These are phyloP conservation scores for Chromis chromis DNA, from an alignment of 2,797 vertebrate species.

Conservation along the genomic window DNA sequence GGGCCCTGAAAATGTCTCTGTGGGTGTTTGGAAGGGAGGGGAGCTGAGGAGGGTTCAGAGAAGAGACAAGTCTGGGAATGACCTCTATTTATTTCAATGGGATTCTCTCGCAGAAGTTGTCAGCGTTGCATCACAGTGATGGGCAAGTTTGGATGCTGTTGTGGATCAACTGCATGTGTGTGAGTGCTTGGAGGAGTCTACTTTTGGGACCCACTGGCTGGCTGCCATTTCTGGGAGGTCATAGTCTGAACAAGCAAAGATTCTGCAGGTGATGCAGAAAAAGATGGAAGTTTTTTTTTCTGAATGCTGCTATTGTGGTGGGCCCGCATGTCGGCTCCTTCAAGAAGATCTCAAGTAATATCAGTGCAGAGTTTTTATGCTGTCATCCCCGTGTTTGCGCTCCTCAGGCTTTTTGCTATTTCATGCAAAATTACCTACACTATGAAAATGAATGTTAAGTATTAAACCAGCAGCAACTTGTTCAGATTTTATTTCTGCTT, in stretches of 20 bases:
- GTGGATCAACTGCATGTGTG: slow-evolving; percentile 61
- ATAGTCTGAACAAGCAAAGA: slow-evolving; percentile 24
- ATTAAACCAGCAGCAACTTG: not conserved
- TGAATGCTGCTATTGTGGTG: slow-evolving; percentile 18
- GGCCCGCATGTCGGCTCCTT: not conserved
- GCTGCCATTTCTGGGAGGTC: slow-evolving; percentile 59
- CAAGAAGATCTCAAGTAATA: not conserved
- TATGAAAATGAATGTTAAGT: not conserved
- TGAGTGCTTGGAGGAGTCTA: slow-evolving; percentile 26
- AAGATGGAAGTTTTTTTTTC: slow-evolving; percentile 15
- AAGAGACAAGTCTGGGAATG: slow-evolving; percentile 57
- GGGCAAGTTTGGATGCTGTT: slow-evolving; percentile 65
- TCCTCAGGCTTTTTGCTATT: slow-evolving; percentile 5
- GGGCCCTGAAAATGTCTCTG: slow-evolving; percentile 64
- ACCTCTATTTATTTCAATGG: slow-evolving; percentile 78
- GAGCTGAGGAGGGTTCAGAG: slow-evolving; percentile 33
- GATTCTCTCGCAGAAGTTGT: slow-evolving; percentile 60
- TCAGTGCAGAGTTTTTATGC: not conserved
- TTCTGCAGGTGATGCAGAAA: slow-evolving; percentile 46
- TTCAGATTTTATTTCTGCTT: not conserved
- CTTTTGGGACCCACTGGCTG: slow-evolving; percentile 39
- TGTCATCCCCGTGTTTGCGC: not conserved
- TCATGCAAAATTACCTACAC: not conserved
- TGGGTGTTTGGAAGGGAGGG: slow-evolving; percentile 51
- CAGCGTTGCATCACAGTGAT: slow-evolving; percentile 69